phyloP scores from a whole-genome alignment of 2,888 invertebrate species.

The Dolichopus griseipennis region DNA sequence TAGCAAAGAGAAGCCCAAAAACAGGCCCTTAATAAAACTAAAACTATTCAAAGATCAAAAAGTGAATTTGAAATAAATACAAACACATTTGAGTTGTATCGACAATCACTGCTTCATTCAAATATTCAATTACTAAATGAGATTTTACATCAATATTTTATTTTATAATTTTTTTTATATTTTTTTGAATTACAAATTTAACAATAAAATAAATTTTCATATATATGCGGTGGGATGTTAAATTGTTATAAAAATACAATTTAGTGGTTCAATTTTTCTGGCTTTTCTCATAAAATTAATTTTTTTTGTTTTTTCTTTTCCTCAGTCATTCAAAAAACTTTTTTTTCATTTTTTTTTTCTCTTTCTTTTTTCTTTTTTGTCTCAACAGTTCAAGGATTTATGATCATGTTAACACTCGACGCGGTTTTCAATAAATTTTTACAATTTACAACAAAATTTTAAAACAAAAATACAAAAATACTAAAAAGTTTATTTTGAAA shows the following conservation, averaged over 20 bases:
- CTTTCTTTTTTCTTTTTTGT: neutral
- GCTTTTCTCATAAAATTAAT: constrained; percentile 1
- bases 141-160: no score
- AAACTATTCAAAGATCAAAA: no score
- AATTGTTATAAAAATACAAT: constrained; percentile 6
- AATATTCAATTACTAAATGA: no score
- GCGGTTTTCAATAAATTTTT: constrained; percentile 4
- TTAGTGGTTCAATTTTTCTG: constrained; percentile 6
- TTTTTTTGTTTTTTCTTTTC: neutral
- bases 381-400: neutral
- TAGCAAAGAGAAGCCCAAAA: no score
- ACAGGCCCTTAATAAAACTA: no score
- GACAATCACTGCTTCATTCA: neutral
- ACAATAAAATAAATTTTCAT: neutral
- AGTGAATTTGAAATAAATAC: no score
- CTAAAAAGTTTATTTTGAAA: no score
- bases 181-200: neutral
- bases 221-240: constrained; percentile 6
- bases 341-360: neutral
- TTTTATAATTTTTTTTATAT: no score
- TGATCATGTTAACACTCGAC: constrained; percentile 4
- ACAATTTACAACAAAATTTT: neutral
- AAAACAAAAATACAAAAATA: no score
- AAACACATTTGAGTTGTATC: neutral
- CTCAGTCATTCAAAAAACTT: no score